Base-by-base conservation (phyloP, 2,888 invertebrate genomes). In the Amitus sp. region DNA sequence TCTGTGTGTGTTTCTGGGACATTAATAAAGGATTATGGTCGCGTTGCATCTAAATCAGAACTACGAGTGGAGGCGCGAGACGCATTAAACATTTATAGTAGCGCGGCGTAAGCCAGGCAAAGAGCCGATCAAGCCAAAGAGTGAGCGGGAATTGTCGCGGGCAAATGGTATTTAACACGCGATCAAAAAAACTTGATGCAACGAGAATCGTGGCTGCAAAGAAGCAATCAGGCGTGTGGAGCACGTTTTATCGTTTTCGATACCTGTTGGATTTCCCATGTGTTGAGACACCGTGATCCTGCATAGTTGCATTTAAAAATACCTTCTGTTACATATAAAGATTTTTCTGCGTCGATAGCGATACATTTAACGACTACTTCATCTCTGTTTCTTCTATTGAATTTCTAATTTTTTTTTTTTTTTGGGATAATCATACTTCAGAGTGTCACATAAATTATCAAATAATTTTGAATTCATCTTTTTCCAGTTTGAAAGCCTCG, bases 201-300 rank as follows among this genome's bases (percentile, higher is more conserved):
- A 48, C 49, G 39, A 50, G 49, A 54, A 40, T 30, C 59, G 48
- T n/a, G n/a, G n/a, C n/a, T n/a, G n/a, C 62, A 40, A 53, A 56
- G 62, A 62, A 51, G 62, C 60, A 62, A 65, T 62, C 65, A 54
- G 56, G 61, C 70, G 73, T 66, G 72, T 69, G 72, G 72, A 71
- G 73, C 71, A 69, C 70, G 71, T 75, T 72, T 72, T 70, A 72
- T 71, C 70, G 70, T 67, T 65, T 67, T 60, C 70, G 70, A 73
- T 72, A 73, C 73, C 74, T 72, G 72, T 73, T 72, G 71, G 71
- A 69, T 70, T 68, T 68, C 49, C 69, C 71, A 67, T 69, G 71
- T 70, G 69, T 67, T 68, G 66, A 48, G 58, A 58, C 52, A 57
- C 60, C 59, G 56, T 47, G 55, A 62, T 62, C 52, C 49, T 57